Conservation (phyloP, 92 coral and sea anemone species). For the Scolanthus callimorphus region DNA sequence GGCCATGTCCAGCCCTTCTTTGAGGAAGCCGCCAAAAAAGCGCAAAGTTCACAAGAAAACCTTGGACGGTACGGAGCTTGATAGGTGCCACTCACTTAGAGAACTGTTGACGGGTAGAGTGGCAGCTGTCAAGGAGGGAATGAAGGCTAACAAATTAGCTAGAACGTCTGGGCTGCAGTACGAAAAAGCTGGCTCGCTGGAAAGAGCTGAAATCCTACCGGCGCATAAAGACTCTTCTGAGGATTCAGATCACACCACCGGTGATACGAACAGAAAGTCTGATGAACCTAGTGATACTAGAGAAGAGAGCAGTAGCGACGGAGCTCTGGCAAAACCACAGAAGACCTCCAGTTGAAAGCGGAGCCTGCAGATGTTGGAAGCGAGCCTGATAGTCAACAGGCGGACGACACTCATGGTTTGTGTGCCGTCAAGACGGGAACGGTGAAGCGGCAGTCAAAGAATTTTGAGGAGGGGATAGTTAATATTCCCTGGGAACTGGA, state of each 20-base stretch:
- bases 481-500: slow-evolving; percentile 47
- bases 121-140: slow-evolving; percentile 18
- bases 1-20: slow-evolving; percentile 41
- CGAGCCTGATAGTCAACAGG: slow-evolving; percentile 16
- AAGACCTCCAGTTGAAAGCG: neutral
- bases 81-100: slow-evolving; percentile 46
- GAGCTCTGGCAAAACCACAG: neutral
- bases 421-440: slow-evolving; percentile 54
- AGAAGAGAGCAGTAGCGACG: too few relatives aligned
- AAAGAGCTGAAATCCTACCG: neutral
- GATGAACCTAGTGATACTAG: too few relatives aligned
- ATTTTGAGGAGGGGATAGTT: slow-evolving; percentile 75
- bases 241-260: too few relatives aligned
- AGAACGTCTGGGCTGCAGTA: neutral
- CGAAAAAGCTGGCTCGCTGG: neutral
- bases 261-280: too few relatives aligned
- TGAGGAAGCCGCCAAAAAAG: neutral
- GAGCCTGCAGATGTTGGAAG: slow-evolving; percentile 18
- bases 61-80: slow-evolving; percentile 14
- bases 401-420: slow-evolving; percentile 32
- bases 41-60: neutral
- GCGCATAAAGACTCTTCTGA: too few relatives aligned
- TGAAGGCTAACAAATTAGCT: slow-evolving; percentile 6
- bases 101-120: slow-evolving; percentile 40
- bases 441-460: slow-evolving; percentile 73